Percentiles rank a stretch among this genome's conserved stretches.
These are phyloP conservation scores for Pipra filicauda DNA, from an alignment of 2,113 vertebrate species.

Conservation along the genomic window DNA sequence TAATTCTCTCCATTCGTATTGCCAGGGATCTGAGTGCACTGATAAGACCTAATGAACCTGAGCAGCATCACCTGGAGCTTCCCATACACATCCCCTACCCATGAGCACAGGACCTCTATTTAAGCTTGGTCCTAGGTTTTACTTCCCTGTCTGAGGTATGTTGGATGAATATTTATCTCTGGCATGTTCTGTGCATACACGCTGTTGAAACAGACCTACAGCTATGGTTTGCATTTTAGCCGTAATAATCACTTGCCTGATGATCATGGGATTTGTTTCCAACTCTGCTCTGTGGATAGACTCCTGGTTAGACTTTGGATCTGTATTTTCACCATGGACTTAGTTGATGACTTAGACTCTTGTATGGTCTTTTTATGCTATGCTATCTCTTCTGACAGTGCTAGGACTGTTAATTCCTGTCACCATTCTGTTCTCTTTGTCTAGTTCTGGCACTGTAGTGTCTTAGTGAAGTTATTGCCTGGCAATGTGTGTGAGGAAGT, in stretches of 20 bases:
- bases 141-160: not conserved
- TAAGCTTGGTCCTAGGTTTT: not conserved
- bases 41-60: not conserved
- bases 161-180: not conserved
- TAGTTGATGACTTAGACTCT: not conserved
- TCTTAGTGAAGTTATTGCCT: not conserved
- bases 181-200: fast-evolving
- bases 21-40: not conserved
- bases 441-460: not conserved
- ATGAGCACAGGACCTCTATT: not conserved
- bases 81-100: not conserved
- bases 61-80: not conserved
- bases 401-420: not conserved
- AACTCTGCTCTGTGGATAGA: not conserved
- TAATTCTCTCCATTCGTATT: not conserved
- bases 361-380: not conserved
- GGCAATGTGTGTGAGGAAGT: not conserved
- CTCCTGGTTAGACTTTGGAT: not conserved
- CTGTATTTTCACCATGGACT: not conserved
- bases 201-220: not conserved
- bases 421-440: not conserved
- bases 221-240: not conserved
- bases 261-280: not conserved
- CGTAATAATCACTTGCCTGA: not conserved
- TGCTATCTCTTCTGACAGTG: not conserved